Evolutionary conservation across 2,113 vertebrate species (phyloP).

Genomic region (Hypomesus transpacificus): DNA sequence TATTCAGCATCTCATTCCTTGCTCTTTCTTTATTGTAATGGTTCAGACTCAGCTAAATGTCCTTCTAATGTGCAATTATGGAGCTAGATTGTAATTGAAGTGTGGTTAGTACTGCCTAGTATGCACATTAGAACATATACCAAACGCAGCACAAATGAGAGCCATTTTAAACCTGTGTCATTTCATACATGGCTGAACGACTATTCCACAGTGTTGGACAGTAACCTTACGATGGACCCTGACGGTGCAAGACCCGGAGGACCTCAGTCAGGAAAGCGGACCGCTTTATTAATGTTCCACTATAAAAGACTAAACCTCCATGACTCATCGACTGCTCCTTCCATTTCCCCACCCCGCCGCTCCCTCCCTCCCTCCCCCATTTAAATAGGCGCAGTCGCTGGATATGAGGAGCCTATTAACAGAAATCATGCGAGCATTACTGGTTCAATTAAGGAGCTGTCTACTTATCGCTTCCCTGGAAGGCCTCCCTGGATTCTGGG

Average conservation of each 20-base stretch:
- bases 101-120: constrained; percentile 37
- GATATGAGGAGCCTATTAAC: constrained; percentile 18
- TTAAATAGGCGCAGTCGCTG: constrained; percentile 1
- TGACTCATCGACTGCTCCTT: constrained; percentile 20
- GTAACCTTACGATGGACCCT: constrained; percentile 23
- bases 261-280: background rate
- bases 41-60: constrained; percentile 36
- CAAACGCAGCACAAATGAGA: constrained; percentile 23
- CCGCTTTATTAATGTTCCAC: background rate
- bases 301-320: constrained; percentile 6
- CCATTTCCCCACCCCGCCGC: too few relatives aligned
- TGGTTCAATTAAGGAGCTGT: constrained; percentile 17
- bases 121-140: constrained; percentile 28
- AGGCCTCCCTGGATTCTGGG: background rate
- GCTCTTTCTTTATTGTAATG: constrained; percentile 28
- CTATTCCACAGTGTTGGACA: constrained; percentile 20
- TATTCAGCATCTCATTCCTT: background rate
- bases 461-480: constrained; percentile 12
- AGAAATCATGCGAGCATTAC: constrained; percentile 21
- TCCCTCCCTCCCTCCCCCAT: background rate
- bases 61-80: constrained; percentile 37
- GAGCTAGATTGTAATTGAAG: constrained; percentile 35
- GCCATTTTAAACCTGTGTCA: constrained; percentile 21
- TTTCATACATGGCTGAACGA: constrained; percentile 36
- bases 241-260: background rate